Evolutionary conservation across 1,140 invertebrate genomes (phyloP), one percentile per base, ranked within the genome.

Genomic region (Drosophila nasuta): DNA sequence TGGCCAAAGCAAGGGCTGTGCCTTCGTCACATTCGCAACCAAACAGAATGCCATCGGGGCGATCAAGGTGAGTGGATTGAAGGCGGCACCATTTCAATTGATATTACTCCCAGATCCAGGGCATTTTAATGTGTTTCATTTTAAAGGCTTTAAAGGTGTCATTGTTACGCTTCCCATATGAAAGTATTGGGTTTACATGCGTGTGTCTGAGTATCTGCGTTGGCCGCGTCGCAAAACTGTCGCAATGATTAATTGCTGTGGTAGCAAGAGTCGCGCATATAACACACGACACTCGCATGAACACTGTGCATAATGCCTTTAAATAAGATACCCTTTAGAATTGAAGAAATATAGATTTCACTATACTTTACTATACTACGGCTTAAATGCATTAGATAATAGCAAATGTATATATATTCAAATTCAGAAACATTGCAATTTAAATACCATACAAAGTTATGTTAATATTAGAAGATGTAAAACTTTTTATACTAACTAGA

Each of bases 1-100:
- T 82, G 97, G 97, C 17, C 96, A 97, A 91, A 98, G 97, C 92
- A 98, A 97, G 94, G 98, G 98, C 90, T 99, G 98, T 95, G 98
- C 98, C 81, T 99, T 99, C 94, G 98, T 99, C 77, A 99, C 98
- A 79, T 99, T 97, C 94, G 96, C 97, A 78, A 97, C 96, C 82
- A 98, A 99, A 94, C 97, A 98, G 93, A 97, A 97, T 92, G 98
- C 98, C 80, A 96, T 98, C 82, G 97, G 96, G 93, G 98, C 98
- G 77, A 99, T 99, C 92, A 99, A 99, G 93, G 94, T 94, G 80
- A 89, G 76, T 83, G 0, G 4, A 28, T 4, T 3, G 20, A 25
- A 25, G 20, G 20, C 20, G 11, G 59, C 59, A 15, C 10, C 11
- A 17, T 33, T 46, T 46, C 8, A 56, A 33, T 15, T 30, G 51